phyloP scores from a whole-genome alignment of 2,888 invertebrate species.

The Drosophila putrida region DNA sequence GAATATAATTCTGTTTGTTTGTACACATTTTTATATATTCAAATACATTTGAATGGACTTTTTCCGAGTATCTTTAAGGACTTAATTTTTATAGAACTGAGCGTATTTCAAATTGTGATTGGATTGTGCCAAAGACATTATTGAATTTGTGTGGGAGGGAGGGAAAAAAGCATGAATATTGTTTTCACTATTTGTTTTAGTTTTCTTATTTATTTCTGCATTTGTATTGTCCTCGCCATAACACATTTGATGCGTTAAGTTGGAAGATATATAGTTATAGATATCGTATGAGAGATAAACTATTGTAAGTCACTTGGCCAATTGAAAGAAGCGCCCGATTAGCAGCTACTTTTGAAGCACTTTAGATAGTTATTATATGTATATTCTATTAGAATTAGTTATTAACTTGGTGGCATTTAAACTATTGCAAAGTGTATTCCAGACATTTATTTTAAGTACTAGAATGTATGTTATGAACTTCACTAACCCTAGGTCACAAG shows the following conservation, averaged over 20 bases:
- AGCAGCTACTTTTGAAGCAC: conserved; percentile 58
- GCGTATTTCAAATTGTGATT: conserved; percentile 15
- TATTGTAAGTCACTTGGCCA: conserved; percentile 64
- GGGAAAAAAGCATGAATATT: conserved; percentile 10
- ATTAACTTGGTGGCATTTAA: conserved; percentile 9
- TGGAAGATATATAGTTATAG: conserved; percentile 57
- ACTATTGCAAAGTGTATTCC: conserved; percentile 42
- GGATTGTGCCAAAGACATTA: conserved; percentile 36
- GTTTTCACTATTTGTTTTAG: not conserved
- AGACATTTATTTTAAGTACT: conserved; percentile 24
- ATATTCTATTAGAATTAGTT: conserved; percentile 17
- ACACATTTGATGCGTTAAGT: conserved; percentile 64
- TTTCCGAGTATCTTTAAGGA: conserved; percentile 6
- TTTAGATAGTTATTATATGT: conserved; percentile 33
- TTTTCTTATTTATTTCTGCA: not conserved
- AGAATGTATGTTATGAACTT: conserved; percentile 36
- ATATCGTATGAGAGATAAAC: conserved; percentile 41
- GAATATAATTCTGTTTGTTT: conserved; percentile 35
- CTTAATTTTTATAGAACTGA: conserved; percentile 35
- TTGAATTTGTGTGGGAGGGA: not conserved
- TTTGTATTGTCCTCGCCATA: conserved; percentile 69
- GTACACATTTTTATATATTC: conserved; percentile 14
- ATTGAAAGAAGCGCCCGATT: conserved; percentile 48
- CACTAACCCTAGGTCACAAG: conserved; percentile 74
- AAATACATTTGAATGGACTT: conserved; percentile 22